Evolutionary conservation across 2,797 vertebrate species (phyloP).

Genomic region (Microctenopoma lineatum): DNA sequence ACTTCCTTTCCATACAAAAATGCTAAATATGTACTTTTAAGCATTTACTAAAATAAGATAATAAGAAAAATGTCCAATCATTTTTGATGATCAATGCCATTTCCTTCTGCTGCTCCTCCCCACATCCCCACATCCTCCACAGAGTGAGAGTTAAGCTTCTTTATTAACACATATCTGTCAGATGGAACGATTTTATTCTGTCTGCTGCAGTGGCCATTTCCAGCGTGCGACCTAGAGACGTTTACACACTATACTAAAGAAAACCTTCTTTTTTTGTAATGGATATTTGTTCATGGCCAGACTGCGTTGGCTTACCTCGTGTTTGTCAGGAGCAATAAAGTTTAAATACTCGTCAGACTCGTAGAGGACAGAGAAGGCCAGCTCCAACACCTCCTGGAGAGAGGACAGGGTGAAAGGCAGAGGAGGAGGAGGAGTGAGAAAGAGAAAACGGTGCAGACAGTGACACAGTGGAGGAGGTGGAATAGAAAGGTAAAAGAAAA

Average conservation of each 20-base stretch:
- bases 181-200: background rate
- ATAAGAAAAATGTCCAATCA: background rate
- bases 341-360: constrained; percentile 98
- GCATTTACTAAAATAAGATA: background rate
- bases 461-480: constrained; percentile 26
- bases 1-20: background rate
- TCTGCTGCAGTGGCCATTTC: background rate
- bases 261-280: background rate
- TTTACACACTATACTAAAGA: background rate
- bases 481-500: constrained; percentile 10
- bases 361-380: constrained; percentile 97
- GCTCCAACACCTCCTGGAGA: constrained; percentile 94
- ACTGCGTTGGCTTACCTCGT: constrained; percentile 88
- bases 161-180: background rate
- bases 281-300: constrained; percentile 2
- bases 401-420: constrained; percentile 36
- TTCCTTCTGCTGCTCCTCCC: too few species aligned
- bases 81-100: background rate
- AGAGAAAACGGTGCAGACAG: constrained; percentile 22
- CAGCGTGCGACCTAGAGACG: background rate
- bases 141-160: background rate
- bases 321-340: constrained; percentile 98
- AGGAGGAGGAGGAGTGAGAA: constrained; percentile 12
- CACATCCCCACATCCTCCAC: background rate
- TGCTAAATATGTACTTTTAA: background rate